These are phyloP conservation scores for Xenopus laevis DNA, from an alignment of 2,113 vertebrate genomes.

Conservation along the genomic window DNA sequence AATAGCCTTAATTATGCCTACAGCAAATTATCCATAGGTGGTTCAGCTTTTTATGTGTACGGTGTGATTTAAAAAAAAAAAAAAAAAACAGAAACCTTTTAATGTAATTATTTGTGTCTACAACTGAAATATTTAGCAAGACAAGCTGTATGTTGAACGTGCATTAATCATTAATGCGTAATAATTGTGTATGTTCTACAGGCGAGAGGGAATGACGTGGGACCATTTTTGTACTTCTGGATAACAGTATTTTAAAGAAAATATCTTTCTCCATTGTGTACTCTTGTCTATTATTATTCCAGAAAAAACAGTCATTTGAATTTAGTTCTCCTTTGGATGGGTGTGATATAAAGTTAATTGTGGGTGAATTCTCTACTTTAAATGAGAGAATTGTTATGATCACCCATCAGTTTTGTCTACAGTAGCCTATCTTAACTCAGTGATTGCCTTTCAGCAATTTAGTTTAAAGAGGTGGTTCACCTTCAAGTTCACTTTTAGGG, in stretches of 20 bases:
- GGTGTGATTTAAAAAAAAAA: constrained; percentile 12
- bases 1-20: constrained; percentile 48
- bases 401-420: no score
- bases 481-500: no score
- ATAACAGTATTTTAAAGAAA: constrained; percentile 1
- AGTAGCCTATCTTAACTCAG: no score
- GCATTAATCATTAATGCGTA: constrained; percentile 21
- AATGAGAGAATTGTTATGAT: no score
- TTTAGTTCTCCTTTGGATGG: no score
- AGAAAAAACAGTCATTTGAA: no score
- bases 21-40: constrained; percentile 50
- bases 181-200: constrained; percentile 6
- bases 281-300: no score
- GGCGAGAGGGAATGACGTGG: neutral
- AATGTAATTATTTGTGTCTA: constrained; percentile 8
- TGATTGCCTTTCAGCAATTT: no score
- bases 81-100: neutral
- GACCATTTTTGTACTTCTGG: constrained; percentile 10
- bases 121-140: constrained; percentile 13
- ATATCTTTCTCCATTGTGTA: neutral
- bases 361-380: no score
- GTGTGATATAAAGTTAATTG: no score
- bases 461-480: no score
- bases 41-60: constrained; percentile 49
- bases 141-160: constrained; percentile 7